Base-by-base conservation (phyloP, 1,140 invertebrate genomes). In the Wiebesia pumilae region DNA sequence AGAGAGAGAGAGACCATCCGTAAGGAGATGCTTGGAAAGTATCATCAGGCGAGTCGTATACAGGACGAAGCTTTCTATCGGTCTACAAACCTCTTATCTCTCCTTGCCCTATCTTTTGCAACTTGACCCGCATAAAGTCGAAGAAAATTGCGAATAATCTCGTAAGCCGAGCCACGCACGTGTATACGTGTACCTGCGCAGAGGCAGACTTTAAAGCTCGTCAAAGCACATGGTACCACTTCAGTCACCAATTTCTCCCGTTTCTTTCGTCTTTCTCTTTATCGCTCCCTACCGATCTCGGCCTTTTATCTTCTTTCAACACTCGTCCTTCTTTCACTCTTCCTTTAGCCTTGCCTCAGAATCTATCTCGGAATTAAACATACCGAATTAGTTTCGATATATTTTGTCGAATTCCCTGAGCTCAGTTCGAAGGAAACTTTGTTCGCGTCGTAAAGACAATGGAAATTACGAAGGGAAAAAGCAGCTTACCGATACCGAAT, bases 71-170 rank as follows among this genome's bases (percentile, higher is more conserved):
- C 79, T 69, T 40, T 69, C 81, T 69, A 67, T 83, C 65, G 71
- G 71, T 65, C 71, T 69, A 40, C 21, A 35, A 43, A 69, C 71
- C 54, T 82, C 85, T 81, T 87, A 79, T 87, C 81, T 87, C 21
- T n/a, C 35, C 30, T 24, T 81, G 43, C 16, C 67, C 24, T 51
- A 19, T 35, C 24, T 40, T 7, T 24, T 86, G 62, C 65, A 71
- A 79, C 65, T 58, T 81, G 54, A 84, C 82, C 86, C 81, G 75
- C 77, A 84, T 84, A 73, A 87, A 73, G 51, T 62, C 65, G 82
- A 84, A 80, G 86, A 87, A 87, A 84, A 87, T 87, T 84, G 75
- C 77, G 51, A 87, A 84, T 84, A 84, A 81, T 30, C 81, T 79
- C 21, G n/a, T 65, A 40, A 33, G 35, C 24, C 19, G 24, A 16